Evolutionary conservation across 2,888 invertebrate species (phyloP).

Genomic region (Erebia ligea): DNA sequence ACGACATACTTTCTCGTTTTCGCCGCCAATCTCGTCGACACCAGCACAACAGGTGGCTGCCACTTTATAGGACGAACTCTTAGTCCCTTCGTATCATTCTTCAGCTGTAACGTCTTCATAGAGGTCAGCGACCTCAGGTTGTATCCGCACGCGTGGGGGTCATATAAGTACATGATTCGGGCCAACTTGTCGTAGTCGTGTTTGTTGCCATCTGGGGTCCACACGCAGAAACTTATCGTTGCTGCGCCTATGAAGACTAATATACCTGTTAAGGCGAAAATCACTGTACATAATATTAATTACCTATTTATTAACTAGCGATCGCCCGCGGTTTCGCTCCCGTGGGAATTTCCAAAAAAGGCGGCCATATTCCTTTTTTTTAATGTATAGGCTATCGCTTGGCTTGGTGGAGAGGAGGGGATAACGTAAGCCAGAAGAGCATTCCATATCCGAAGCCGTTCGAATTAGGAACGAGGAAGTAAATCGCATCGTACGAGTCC

Average conservation of each 20-base stretch:
- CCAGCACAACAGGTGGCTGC: constrained; percentile 50
- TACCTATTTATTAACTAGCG: too few relatives aligned
- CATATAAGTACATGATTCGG: constrained; percentile 71
- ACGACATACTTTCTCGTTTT: constrained; percentile 57
- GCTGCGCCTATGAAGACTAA: constrained; percentile 49
- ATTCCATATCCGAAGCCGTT: too few relatives aligned
- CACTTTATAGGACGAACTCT: constrained; percentile 56
- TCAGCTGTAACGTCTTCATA: constrained; percentile 52
- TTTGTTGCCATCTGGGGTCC: constrained; percentile 53
- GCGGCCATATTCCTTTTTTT: too few relatives aligned
- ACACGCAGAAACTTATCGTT: constrained; percentile 57
- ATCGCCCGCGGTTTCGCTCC: too few relatives aligned
- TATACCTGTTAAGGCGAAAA: constrained; percentile 49
- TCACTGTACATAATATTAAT: too few relatives aligned
- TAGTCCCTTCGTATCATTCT: constrained; percentile 55
- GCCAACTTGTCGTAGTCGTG: constrained; percentile 59
- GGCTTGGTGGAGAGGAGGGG: too few relatives aligned
- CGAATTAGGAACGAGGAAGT: too few relatives aligned
- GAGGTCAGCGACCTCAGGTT: constrained; percentile 43
- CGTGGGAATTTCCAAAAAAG: too few relatives aligned
- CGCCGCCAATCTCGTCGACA: constrained; percentile 56
- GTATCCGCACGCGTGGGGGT: constrained; percentile 58
- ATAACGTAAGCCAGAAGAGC: too few relatives aligned
- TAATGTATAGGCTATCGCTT: too few relatives aligned
- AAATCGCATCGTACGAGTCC: too few relatives aligned